A percentile compares a stretch with the other conserved stretches of the same genome.
Conservation (phyloP, 2,888 invertebrate species). For the Eristalinus aeneus region DNA sequence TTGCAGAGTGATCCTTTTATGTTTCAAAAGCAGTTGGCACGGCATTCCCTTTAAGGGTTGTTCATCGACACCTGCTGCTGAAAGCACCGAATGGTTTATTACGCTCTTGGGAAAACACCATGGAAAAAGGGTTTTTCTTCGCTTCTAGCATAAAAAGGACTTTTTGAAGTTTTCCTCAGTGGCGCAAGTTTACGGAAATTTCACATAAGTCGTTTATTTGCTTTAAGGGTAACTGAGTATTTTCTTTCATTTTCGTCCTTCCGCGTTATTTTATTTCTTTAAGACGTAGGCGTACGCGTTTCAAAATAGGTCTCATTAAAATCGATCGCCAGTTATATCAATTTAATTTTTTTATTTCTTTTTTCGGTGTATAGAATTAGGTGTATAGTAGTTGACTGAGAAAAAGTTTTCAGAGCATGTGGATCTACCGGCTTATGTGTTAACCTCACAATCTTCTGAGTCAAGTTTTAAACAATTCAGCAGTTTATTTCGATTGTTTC, state of each 20-base stretch:
- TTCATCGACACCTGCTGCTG: not conserved
- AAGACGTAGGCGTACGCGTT: too few species aligned
- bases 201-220: not conserved
- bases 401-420: too few species aligned
- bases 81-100: not conserved
- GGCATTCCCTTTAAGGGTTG: not conserved
- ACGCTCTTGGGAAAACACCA: not conserved
- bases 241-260: not conserved
- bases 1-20: conserved; percentile 6
- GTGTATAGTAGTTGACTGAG: too few species aligned
- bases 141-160: not conserved
- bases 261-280: too few species aligned
- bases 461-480: too few species aligned
- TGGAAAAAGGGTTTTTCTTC: not conserved
- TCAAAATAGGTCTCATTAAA: too few species aligned
- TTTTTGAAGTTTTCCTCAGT: not conserved
- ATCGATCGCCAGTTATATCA: too few species aligned
- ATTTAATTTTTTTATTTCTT: too few species aligned
- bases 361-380: too few species aligned
- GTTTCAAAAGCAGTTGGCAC: not conserved
- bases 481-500: too few species aligned
- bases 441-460: too few species aligned
- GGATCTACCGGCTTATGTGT: too few species aligned
- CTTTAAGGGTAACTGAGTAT: not conserved
- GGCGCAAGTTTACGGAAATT: not conserved